These are phyloP conservation scores for Heterodera carotae DNA, from an alignment of 1,140 invertebrate genomes.

Conservation along the genomic window DNA sequence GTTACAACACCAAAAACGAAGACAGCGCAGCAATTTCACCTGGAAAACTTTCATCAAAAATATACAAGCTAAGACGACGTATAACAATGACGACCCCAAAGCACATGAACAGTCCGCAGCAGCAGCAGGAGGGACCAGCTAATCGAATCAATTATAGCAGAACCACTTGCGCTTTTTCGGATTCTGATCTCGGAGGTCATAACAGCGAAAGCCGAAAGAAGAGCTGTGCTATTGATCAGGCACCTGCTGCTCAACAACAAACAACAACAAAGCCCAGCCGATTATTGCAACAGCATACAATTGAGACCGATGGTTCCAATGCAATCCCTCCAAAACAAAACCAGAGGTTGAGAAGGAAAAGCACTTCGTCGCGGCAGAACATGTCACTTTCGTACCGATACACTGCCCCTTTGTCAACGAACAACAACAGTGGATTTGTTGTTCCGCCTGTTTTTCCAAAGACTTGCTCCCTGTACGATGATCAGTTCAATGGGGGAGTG, in stretches of 20 bases:
- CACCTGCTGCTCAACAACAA: not conserved
- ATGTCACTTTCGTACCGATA: not conserved
- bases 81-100: not conserved
- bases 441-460: slow-evolving; percentile 43
- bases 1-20: not conserved
- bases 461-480: slow-evolving; percentile 36
- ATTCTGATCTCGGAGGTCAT: not conserved
- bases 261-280: not conserved
- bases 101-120: not conserved
- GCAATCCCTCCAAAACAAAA: not conserved
- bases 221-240: not conserved
- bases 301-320: not conserved
- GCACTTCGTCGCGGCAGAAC: not conserved
- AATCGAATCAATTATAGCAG: not conserved
- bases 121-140: not conserved
- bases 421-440: slow-evolving; percentile 13
- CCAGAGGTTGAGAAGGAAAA: not conserved
- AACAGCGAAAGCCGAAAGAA: not conserved
- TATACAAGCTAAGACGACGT: not conserved
- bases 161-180: not conserved
- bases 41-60: not conserved
- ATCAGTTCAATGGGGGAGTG: slow-evolving; percentile 33
- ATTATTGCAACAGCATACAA: not conserved
- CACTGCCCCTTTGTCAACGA: slow-evolving; percentile 7
- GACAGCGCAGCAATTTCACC: not conserved